Base-by-base conservation (phyloP, 1,140 invertebrate species). In the Achroia grisella region DNA sequence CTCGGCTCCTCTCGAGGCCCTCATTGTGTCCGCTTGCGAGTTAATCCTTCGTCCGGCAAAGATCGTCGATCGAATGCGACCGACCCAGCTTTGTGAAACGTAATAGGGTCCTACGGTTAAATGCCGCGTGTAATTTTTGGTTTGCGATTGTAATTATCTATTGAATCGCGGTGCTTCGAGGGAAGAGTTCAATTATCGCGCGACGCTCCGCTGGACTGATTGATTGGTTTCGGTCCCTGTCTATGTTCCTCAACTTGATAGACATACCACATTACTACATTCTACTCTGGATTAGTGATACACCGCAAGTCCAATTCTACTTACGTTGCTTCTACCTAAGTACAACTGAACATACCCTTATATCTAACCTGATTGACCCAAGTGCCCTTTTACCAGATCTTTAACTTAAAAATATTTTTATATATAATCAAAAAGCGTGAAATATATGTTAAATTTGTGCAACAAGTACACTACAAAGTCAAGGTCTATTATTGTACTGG, bases 111-210 rank as follows among this genome's bases (percentile, higher is more conserved):
- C 67, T 60, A 64, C 63, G 52, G 65, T 73, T 78, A 75, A 78
- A 78, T 71, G 68, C 60, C 60, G 60, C 70, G 60, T 71, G 71
- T 73, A 73, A 83, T 81, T 81, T 75, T 79, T 75, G 75, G 75
- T 79, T 81, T 79, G 75, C 74, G 58, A 76, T 79, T 78, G 75
- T 71, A 80, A 76, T 77, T 83, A 75, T 77, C 66, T 79, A 75
- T 77, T 69, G 66, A 75, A 77, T 72, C 60, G 64, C 61, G 42
- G 44, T 62, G 56, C 60, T 71, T 52, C 62, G 61, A 62, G 73
- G 70, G 75, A 77, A 81, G 72, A 77, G 73, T 77, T 75, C 76
- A 74, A 74, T 79, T 81, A 79, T 77, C 60, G 65, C 62, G 70
- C 64, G 65, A 70, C 72, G 73, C 71, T 83, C 63, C 66, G 56